Base-by-base conservation (phyloP, 2,113 vertebrate genomes). In the Pygathrix nemaeus region DNA sequence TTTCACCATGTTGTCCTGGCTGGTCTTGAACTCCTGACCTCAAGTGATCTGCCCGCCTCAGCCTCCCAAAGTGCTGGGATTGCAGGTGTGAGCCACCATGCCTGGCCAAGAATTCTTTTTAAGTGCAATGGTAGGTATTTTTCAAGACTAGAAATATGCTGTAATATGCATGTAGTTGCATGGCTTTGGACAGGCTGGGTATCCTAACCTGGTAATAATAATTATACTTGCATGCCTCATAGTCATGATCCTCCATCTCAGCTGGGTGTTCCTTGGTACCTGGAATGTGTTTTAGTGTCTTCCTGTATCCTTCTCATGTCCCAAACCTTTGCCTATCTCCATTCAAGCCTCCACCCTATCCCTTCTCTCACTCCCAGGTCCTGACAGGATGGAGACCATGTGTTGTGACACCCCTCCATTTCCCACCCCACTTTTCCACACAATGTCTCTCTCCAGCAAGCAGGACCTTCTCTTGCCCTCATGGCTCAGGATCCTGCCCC, bases 91-190 rank as follows among this genome's bases (percentile, higher is more conserved):
- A 64, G 61, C 61, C 27, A 32, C 27, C 27, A 64, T 6, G 27
- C 27, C 5, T 32, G 27, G 6, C 52, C 18, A 7, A 55, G 38
- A 75, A 57, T 91, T 90, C 30, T 70, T 70, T 92, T 84, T 59
- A 95, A 89, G 21, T 93, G 17, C 43, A 73, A n/a, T 25, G 45
- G n/a, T 50, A 87, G 68, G 5, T 79, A 81, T 38, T 93, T 94
- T 93, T 94, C 9, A 73, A 66, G 87, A 89, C 43, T 35, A 59
- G 55, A 82, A 94, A 12, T 78, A 66, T 2, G 35, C 38, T 38
- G n/a, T 72, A 88, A 84, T 50, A 50, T 93, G 25, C 70, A 78
- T 95, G 4, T 55, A 68, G 30, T 48, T 73, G 10, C 23, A 45
- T 78, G 66, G 35, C 21, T 92, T 72, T 76, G 43, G 23, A 40